phyloP scores from a whole-genome alignment of 2,113 vertebrate genomes.

The Takifugu bimaculatus region DNA sequence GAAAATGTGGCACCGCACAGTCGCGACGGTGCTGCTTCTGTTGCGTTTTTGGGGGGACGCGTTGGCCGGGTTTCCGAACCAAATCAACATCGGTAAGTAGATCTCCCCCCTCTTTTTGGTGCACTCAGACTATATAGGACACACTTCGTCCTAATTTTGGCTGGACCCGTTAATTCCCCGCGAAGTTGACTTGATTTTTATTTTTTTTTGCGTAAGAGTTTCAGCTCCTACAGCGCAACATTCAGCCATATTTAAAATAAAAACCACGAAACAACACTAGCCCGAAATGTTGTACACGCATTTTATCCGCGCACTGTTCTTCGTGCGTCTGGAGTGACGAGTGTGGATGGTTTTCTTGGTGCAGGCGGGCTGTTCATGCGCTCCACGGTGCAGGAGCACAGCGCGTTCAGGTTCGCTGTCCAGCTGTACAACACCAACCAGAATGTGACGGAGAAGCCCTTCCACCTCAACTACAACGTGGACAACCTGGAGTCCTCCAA shows the following conservation, averaged over 20 bases:
- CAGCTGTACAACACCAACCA: slow-evolving; percentile 99
- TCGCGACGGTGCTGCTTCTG: slow-evolving; percentile 74
- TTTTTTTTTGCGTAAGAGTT: slow-evolving; percentile 3
- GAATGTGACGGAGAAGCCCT: slow-evolving; percentile 96
- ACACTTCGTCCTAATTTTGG: not conserved
- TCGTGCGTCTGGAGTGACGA: not conserved
- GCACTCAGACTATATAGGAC: slow-evolving; percentile 17
- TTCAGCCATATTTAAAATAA: not conserved
- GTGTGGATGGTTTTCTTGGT: slow-evolving; percentile 28
- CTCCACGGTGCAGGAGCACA: slow-evolving; percentile 98
- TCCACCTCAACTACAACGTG: slow-evolving; percentile 97
- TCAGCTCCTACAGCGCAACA: slow-evolving; percentile 20
- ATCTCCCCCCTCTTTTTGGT: slow-evolving; percentile 7
- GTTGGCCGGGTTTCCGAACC: slow-evolving; percentile 90
- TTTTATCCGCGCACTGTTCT: too few relatives aligned
- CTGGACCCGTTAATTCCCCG: slow-evolving; percentile 11
- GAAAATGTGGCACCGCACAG: slow-evolving; percentile 84
- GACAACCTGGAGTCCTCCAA: slow-evolving; percentile 99
- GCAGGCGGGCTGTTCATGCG: slow-evolving; percentile 97
- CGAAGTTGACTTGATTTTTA: slow-evolving; percentile 37
- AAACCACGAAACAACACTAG: too few relatives aligned
- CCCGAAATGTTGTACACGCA: too few relatives aligned
- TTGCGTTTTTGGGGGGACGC: slow-evolving; percentile 78
- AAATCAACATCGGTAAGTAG: slow-evolving; percentile 96
- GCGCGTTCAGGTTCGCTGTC: slow-evolving; percentile 96